Base-by-base conservation (phyloP, 64 coral and sea anemone species). In the Montipora cactus region DNA sequence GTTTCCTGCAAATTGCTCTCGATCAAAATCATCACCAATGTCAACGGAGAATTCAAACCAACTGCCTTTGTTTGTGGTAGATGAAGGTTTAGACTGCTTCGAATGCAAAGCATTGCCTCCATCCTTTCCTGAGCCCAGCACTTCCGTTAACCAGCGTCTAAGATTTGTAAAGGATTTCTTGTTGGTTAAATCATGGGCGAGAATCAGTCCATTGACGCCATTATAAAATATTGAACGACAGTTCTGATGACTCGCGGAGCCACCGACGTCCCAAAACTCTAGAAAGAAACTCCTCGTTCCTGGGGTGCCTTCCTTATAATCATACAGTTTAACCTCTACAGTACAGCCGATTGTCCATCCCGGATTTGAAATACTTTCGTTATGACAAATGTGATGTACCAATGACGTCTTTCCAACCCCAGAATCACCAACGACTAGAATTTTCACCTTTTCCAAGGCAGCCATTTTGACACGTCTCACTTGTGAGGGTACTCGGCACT, bases 121-220 rank as follows among this genome's bases (percentile, higher is more conserved):
- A 21, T 96, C 95, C 62, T 92, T 99, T 16, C 95, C 91, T 79
- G 95, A 89, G 74, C 91, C 91, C 25, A 99, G 67, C 67, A 99
- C 98, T 46, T 99, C 98, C 25, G 94, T 59, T 9, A 99, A 79
- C 98, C 98, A 99, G 25, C 92, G 94, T 59, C 98, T 83, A 11
- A 99, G 90, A 83, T 99, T 99, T 55, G 89, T 71, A 59, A 94
- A 96, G 8, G 98, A 99, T 76, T 99, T 99, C 68, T 91, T 92
- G 73, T 99, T 99, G 64, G 98, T 99, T 61, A 99, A 81, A 89
- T 99, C 98, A 87, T 99, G 98, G 22, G 96, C 98, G 71, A 99
- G 88, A 48, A 99, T 99, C 13, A 99, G 87, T 22, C 98, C 98
- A 95, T 99, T 96, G 44, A 99, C 93, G 16, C 92, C 88, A 49